phyloP scores from a whole-genome alignment of 2,113 vertebrate genomes.

The Alethe diademata region DNA sequence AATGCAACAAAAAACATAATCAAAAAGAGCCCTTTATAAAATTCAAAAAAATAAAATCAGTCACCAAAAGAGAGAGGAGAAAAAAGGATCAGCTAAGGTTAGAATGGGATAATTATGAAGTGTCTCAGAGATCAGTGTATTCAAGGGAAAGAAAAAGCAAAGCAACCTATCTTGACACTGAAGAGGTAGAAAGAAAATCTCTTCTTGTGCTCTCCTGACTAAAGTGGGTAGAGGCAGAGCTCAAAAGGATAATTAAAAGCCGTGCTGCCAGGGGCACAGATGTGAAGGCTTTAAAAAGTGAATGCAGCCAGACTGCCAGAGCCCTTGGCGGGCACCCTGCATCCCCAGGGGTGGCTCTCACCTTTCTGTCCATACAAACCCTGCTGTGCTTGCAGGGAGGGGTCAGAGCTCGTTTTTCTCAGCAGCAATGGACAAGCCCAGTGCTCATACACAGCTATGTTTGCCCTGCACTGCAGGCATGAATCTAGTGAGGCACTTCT shows the following conservation, averaged over 20 bases:
- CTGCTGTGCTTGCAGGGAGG: neutral
- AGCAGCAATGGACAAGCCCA: neutral
- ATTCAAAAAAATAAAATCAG: constrained; percentile 37
- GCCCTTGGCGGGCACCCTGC: neutral
- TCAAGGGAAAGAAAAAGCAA: neutral
- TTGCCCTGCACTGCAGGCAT: neutral
- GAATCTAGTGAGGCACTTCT: neutral
- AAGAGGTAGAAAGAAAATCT: neutral
- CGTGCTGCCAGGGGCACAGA: neutral
- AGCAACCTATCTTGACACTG: neutral
- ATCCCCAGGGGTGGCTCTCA: neutral
- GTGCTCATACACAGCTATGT: rapidly evolving
- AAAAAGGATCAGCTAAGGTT: neutral
- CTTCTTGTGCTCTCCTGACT: neutral
- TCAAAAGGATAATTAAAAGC: constrained; percentile 29
- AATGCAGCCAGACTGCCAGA: neutral
- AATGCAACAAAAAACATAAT: constrained; percentile 43
- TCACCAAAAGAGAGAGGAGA: neutral
- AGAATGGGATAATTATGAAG: neutral
- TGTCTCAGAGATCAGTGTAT: neutral
- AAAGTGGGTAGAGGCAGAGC: neutral
- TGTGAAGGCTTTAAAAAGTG: neutral
- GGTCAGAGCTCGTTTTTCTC: neutral
- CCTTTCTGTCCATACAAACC: neutral
- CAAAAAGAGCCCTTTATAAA: constrained; percentile 7